Base-by-base conservation (phyloP, 2,888 invertebrate species). In the Stegana nigrithorax region DNA sequence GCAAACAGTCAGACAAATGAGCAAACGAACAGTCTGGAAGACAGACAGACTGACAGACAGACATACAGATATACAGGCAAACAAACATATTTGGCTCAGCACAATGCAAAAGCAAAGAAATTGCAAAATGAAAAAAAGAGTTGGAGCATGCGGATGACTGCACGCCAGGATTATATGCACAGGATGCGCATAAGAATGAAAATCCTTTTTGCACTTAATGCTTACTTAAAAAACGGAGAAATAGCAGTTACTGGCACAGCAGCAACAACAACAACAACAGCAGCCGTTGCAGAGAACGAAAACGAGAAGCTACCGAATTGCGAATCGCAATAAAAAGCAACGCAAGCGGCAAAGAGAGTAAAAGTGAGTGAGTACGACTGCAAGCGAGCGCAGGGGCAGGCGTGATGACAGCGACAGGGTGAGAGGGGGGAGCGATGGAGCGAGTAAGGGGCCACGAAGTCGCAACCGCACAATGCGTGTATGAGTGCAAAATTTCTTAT, bases 201-300 rank as follows among this genome's bases (percentile, higher is more conserved):
- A 77, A 80, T 77, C 78, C 78, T 80, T 78, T 51, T 77, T 80
- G 80, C 76, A 77, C 80, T 77, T 80, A 80, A 78, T 80, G 77
- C 77, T 73, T 72, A 78, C 73, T 78, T 72, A 67, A 66, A 71
- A 69, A 68, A n/a, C n/a, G n/a, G n/a, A n/a, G n/a, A 66, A 65
- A 55, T 39, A 6, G 14, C 12, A 39, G 17, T 14, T 39, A 2
- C 39, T n/a, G 17, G 39, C 14, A 17, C 39, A 14, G 39, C 17
- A 36, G 4, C 10, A 36, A n/a, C 36, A 36, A 8, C 10, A 5
- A 36, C 4, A 36, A 36, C 3, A n/a, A 36, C 14, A 36, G n/a
- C 14, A 39, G 6, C 17, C 7, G 14, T 10, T 39, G 39, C 39
- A 39, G 17, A 39, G 62, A 61, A 68, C 62, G 51, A 59, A 53